Base-by-base conservation (phyloP, 2,113 vertebrate species). In the Eublepharis macularius region DNA sequence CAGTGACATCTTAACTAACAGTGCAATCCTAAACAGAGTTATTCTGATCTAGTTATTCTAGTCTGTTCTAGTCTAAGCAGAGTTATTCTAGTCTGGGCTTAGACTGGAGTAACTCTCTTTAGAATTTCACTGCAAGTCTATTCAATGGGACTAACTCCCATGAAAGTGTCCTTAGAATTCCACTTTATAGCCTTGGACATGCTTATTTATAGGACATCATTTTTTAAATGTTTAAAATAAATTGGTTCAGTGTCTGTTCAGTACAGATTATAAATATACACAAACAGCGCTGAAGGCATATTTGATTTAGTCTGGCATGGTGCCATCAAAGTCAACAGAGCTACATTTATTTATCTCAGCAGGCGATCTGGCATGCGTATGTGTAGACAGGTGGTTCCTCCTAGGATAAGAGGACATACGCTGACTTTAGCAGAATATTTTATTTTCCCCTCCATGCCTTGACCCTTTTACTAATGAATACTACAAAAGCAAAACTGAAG, bases 331-430 rank as follows among this genome's bases (percentile, higher is more conserved):
- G 49, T 70, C 51, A 83, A 87, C 87, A 86, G 63, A 89, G 83
- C 88, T 91, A 81, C 90, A 66, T 88, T 85, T 65, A 65, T 86
- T 68, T 81, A 84, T 51, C 34, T 51, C 80, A 90, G 76, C 63
- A 84, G 76, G 89, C 49, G 60, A 66, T 76, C 92, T 89, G 90
- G 78, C 0, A 7, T 32, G 47, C 88, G 86, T 89, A 32, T 76
- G 81, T 87, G 79, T 90, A 43, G 84, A 79, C 26, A 2, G 78
- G 43, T 24, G 2, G 12, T 41, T 29, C 82, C 88, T 70, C 41
- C 78, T 41, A 75, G 81, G 39, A 81, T 36, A 81, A 68, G 19
- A 74, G 11, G 51, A 74, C 69, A 73, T 83, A 26, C 32, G 29
- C 81, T 75, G 81, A 75, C 54, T 65, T 83, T 24, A 83, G 70